Conservation (phyloP, 2,888 invertebrate species). For the Xestia ashworthii region DNA sequence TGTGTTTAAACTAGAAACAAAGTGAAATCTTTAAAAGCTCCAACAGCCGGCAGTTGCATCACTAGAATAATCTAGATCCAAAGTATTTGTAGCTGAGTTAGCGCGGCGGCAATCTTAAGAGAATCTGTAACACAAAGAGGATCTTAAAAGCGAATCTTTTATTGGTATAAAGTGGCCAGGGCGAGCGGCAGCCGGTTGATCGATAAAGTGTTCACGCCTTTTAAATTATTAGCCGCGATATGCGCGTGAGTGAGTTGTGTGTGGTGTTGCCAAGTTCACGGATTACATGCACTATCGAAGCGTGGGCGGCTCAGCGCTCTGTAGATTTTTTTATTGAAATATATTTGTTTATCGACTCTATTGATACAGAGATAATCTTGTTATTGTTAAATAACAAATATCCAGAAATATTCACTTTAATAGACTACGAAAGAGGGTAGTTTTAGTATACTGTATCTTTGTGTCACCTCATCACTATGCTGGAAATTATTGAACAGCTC, state of each 20-base stretch:
- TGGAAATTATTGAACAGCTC: background rate
- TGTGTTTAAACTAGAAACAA: background rate
- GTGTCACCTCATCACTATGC: too few species aligned
- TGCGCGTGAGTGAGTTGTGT: slow-evolving; percentile 65
- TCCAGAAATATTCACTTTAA: background rate
- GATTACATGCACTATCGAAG: slow-evolving; percentile 54
- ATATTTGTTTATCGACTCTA: slow-evolving; percentile 18
- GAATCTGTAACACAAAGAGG: slow-evolving; percentile 57
- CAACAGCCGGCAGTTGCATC: slow-evolving; percentile 24
- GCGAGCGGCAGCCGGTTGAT: slow-evolving; percentile 56
- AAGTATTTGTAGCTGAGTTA: slow-evolving; percentile 30
- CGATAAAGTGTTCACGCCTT: slow-evolving; percentile 64
- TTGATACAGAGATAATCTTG: background rate
- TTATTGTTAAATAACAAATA: slow-evolving; percentile 2
- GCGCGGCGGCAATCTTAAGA: slow-evolving; percentile 49
- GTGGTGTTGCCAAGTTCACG: slow-evolving; percentile 60
- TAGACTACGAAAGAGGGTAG: background rate
- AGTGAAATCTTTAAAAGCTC: slow-evolving; percentile 1
- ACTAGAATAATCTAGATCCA: slow-evolving; percentile 51
- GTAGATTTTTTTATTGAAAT: slow-evolving; percentile 44
- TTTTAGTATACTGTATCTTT: background rate
- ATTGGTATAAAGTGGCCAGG: slow-evolving; percentile 54
- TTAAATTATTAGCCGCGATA: slow-evolving; percentile 67
- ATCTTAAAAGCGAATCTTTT: slow-evolving; percentile 59
- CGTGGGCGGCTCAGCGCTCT: slow-evolving; percentile 45